Conservation (phyloP, 2,113 vertebrate genomes). For the Barbus barbus region DNA sequence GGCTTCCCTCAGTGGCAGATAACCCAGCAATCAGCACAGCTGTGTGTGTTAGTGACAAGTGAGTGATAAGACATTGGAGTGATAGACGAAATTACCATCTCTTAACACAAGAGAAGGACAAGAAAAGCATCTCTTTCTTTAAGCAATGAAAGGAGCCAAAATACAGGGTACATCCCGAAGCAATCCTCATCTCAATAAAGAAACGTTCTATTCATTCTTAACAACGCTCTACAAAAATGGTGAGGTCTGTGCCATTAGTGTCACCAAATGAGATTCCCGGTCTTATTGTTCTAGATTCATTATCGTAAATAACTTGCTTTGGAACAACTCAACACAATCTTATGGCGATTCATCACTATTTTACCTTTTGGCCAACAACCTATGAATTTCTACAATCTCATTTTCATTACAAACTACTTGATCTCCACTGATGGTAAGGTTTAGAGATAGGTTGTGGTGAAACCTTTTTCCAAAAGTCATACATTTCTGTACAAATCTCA, state of each 20-base stretch:
- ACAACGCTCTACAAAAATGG: background rate
- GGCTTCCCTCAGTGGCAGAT: slow-evolving; percentile 26
- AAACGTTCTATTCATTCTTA: background rate
- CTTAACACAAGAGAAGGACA: background rate
- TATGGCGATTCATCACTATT: background rate
- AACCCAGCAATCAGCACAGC: slow-evolving; percentile 46
- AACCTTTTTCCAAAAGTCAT: background rate
- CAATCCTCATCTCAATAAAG: background rate
- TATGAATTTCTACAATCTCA: background rate
- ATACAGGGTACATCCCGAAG: no score
- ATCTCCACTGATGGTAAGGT: no score
- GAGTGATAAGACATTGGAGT: background rate
- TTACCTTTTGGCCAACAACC: background rate
- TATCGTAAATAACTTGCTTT: background rate
- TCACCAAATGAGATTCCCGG: background rate
- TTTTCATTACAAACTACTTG: no score
- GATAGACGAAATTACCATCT: background rate
- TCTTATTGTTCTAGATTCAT: background rate
- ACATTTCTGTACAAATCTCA: background rate
- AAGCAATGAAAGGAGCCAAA: no score
- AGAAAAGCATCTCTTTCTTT: slow-evolving; percentile 20
- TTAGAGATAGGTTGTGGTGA: background rate
- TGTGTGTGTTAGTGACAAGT: slow-evolving; percentile 28
- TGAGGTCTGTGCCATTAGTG: background rate
- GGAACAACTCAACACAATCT: background rate